Evolutionary conservation across 2,797 vertebrate species (phyloP).

Genomic region (Catostomus latipinnis): DNA sequence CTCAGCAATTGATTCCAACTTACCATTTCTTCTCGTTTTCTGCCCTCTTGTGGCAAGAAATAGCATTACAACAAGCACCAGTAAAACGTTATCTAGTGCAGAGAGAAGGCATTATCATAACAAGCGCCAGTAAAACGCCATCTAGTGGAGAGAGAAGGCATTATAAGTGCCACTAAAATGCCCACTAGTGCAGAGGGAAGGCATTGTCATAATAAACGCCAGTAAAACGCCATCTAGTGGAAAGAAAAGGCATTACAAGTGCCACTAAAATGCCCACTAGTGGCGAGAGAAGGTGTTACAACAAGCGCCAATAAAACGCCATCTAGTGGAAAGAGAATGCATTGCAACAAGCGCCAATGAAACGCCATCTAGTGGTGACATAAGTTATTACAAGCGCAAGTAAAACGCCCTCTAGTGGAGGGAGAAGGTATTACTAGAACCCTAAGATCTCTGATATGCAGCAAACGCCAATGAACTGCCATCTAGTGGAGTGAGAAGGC

Average conservation of each 20-base stretch:
- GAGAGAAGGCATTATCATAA: neutral
- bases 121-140: neutral
- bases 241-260: neutral
- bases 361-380: no score
- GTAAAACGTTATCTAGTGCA: no score
- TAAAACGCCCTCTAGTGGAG: no score
- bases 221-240: conserved; percentile 13
- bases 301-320: neutral
- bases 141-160: conserved; percentile 9
- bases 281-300: neutral
- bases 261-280: neutral
- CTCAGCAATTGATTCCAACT: neutral
- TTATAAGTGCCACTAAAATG: neutral
- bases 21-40: conserved; percentile 12
- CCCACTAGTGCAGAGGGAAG: no score
- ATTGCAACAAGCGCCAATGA: no score
- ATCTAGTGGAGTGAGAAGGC: no score
- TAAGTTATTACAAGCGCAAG: no score
- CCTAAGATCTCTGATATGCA: no score
- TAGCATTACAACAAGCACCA: no score
- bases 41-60: conserved; percentile 24
- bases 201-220: neutral
- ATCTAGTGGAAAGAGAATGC: no score
- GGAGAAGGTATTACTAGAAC: no score
- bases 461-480: no score